Evolutionary conservation across 2,888 invertebrate genomes (phyloP).

Genomic region (Trypoxylon attenuatum): DNA sequence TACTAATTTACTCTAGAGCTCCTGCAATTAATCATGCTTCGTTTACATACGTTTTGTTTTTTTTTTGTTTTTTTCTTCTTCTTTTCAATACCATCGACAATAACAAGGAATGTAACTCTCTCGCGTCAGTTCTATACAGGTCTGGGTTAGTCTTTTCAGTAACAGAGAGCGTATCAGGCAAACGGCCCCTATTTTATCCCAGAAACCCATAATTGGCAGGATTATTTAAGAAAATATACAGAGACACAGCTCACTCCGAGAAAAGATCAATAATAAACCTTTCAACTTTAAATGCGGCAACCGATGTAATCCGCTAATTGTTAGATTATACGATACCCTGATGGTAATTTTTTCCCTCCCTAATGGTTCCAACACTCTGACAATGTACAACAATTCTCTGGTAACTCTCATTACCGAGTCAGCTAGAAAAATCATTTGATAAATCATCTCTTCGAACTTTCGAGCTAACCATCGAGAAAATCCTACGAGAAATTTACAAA

Average conservation of each 20-base stretch:
- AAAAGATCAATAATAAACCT: conserved; percentile 32
- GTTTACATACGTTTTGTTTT: conserved; percentile 5
- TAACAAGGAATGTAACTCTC: conserved; percentile 49
- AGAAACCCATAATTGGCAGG: conserved; percentile 54
- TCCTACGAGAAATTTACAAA: no score
- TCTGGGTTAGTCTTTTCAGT: conserved; percentile 49
- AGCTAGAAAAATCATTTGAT: conserved; percentile 19
- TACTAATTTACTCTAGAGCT: conserved; percentile 22
- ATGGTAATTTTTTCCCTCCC: conserved; percentile 35
- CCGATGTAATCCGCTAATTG: conserved; percentile 25
- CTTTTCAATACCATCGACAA: conserved; percentile 32
- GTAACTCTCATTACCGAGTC: background rate
- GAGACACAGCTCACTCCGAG: conserved; percentile 21
- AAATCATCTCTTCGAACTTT: no score
- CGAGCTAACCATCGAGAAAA: no score
- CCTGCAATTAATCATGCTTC: conserved; percentile 46
- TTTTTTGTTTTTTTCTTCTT: no score
- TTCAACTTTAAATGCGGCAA: conserved; percentile 29
- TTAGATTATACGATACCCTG: conserved; percentile 38
- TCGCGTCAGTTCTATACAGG: conserved; percentile 53
- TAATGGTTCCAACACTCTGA: no score
- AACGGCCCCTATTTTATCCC: conserved; percentile 42
- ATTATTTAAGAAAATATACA: conserved; percentile 48
- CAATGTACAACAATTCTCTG: conserved; percentile 5
- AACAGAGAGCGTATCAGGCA: conserved; percentile 38